Conservation (phyloP, 2,113 vertebrate genomes). For the Odocoileus hemionus region DNA sequence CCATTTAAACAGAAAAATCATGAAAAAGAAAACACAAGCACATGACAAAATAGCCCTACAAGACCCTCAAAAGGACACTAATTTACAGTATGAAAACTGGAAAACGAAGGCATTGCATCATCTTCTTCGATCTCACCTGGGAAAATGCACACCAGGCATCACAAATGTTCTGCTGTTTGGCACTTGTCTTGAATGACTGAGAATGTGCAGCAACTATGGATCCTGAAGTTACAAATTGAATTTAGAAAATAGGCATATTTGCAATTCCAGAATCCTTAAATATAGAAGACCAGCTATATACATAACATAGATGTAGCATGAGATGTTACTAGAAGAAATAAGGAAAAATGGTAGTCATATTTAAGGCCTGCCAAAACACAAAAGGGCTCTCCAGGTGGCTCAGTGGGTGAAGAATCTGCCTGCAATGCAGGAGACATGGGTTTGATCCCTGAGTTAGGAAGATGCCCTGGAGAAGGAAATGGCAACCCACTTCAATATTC, state of each 20-base stretch:
- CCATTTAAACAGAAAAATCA: neutral
- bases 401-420: neutral
- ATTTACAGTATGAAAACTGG: neutral
- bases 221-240: neutral
- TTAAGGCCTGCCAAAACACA: neutral
- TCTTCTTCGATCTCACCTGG: neutral
- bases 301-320: neutral
- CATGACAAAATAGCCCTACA: neutral
- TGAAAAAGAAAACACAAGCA: neutral
- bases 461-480: neutral
- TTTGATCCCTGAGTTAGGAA: neutral
- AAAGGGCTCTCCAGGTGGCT: neutral
- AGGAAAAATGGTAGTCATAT: neutral
- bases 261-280: neutral
- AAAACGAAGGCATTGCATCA: neutral
- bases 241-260: neutral
- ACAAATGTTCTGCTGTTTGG: neutral
- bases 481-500: neutral
- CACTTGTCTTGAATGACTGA: neutral
- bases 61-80: neutral
- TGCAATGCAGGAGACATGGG: neutral
- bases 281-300: neutral
- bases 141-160: neutral
- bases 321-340: neutral
- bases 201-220: neutral